These are phyloP conservation scores for Datnioides undecimradiatus DNA, from an alignment of 2,113 vertebrate genomes.

Conservation along the genomic window DNA sequence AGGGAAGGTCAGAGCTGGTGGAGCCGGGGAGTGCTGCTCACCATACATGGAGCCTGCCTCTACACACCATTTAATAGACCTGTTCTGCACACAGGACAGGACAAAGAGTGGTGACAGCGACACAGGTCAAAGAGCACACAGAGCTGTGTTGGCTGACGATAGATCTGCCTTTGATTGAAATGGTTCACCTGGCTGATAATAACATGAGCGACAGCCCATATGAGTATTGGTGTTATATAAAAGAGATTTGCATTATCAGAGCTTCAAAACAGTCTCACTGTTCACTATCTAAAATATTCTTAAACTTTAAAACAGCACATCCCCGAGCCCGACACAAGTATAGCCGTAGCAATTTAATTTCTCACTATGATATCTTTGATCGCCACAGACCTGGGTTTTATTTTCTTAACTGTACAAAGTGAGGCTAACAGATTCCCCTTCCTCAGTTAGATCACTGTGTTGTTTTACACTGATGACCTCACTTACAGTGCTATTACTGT, in stretches of 20 bases:
- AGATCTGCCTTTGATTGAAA: neutral
- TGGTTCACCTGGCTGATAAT: neutral
- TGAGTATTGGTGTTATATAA: neutral
- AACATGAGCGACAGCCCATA: neutral
- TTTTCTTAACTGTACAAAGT: neutral
- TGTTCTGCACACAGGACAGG: neutral
- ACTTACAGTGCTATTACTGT: neutral
- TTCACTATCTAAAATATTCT: neutral
- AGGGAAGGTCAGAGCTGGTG: slow-evolving; percentile 24
- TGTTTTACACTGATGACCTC: slow-evolving; percentile 14
- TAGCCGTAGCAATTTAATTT: neutral
- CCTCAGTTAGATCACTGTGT: neutral
- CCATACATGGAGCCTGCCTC: neutral
- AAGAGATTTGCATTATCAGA: neutral
- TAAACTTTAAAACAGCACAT: too few species aligned
- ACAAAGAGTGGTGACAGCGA: neutral
- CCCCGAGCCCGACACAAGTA: too few species aligned
- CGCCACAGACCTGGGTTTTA: too few species aligned
- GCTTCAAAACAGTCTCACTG: neutral
- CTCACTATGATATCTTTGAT: neutral
- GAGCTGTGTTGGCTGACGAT: slow-evolving; percentile 1
- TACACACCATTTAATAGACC: neutral
- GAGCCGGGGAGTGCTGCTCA: neutral
- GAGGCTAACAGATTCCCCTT: neutral
- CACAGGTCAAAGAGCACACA: neutral